Base-by-base conservation (phyloP, 2,113 vertebrate genomes). In the Colossoma macropomum region DNA sequence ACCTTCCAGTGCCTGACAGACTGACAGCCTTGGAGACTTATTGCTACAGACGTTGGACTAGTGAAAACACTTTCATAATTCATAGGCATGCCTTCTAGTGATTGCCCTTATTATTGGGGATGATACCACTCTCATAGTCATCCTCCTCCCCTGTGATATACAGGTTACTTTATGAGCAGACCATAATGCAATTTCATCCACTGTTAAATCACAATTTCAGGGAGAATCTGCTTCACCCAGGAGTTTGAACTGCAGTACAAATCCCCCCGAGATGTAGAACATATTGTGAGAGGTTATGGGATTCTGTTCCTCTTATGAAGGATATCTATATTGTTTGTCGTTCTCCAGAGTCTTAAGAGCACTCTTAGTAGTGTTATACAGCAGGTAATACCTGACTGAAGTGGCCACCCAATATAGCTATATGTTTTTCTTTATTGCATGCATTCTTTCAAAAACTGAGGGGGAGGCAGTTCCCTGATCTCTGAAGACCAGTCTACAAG, bases 141-240 rank as follows among this genome's bases (percentile, higher is more conserved):
- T 28, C 4, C 54, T n/a, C 30, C 3, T 70, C 54, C 38, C 45
- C 25, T 56, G 34, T 85, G 23, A 75, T 62, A 72, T 10, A 72
- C 41, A 59, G 34, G 12, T 71, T 74, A 17, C 25, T 72, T 60
- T 50, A 21, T 34, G n/a, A 74, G 62, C 54, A 16, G 50, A 11
- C 3, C 30, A 32, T 80, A 59, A 68, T 68, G n/a, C 52, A 69
- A 48, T n/a, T 32, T 70, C 10, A 70, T 79, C 88, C 81, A 82
- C 82, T 83, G 81, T 91, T 85, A 80, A 82, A 92, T 91, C 93
- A 90, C 73, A 91, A 91, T 94, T 93, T 93, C 83, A 86, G 86
- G 89, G 87, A 41, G 28, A 52, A 70, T 45, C 32, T 78, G 52
- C 27, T 60, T 32, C 60, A 68, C n/a, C n/a, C 23, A 66, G 23